Percentiles rank a stretch among this genome's conserved stretches.
Conservation (phyloP, 2,113 vertebrate genomes). For the Nibea albiflora region DNA sequence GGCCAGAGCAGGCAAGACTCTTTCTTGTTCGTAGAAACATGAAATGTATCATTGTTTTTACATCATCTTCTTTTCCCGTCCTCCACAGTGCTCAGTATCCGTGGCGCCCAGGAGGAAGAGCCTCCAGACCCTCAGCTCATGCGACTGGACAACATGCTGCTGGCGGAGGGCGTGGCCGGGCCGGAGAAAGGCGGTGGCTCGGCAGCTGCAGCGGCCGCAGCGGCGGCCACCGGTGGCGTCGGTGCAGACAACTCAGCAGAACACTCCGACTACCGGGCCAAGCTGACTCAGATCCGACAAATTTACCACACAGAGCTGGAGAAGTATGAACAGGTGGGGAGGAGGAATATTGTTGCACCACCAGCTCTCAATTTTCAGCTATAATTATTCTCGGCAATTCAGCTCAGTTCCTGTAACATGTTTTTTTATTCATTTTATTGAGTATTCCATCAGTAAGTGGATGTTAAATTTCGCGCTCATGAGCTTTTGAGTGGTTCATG, state of each 20-base stretch:
- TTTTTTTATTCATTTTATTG: constrained; percentile 16
- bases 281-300: constrained; percentile 96
- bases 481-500: not conserved
- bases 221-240: constrained; percentile 89
- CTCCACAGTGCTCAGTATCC: constrained; percentile 94
- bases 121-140: constrained; percentile 98
- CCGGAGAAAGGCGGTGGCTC: constrained; percentile 96
- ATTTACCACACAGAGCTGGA: constrained; percentile 99
- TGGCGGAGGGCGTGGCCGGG: constrained; percentile 95
- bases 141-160: constrained; percentile 98
- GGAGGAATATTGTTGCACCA: not conserved
- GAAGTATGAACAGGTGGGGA: constrained; percentile 97
- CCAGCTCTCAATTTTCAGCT: not conserved
- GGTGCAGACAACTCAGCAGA: constrained; percentile 96
- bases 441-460: constrained; percentile 12
- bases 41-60: constrained; percentile 8
- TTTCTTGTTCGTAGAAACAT: constrained; percentile 24
- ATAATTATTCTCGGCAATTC: constrained; percentile 1
- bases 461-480: not conserved
- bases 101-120: constrained; percentile 97
- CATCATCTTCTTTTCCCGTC: constrained; percentile 34
- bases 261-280: constrained; percentile 98
- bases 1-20: constrained; percentile 21
- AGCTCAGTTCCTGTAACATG: constrained; percentile 27
- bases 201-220: constrained; percentile 90